A percentile compares a stretch with the other conserved stretches of the same genome.
Conservation (phyloP, 2,888 invertebrate genomes). For the Gerris lacustris region DNA sequence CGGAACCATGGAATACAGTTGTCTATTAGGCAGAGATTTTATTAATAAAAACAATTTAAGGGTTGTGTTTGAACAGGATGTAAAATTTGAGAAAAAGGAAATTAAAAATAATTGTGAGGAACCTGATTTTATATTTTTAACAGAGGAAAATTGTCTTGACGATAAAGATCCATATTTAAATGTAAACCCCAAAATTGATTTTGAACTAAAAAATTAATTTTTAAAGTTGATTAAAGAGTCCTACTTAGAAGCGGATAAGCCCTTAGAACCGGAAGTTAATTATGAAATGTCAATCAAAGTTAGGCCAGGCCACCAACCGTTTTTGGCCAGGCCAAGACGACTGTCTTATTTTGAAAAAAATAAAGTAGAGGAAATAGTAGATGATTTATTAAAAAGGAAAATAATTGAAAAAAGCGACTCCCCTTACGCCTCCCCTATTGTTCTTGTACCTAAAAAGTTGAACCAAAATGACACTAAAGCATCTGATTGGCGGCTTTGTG, state of each 20-base stretch:
- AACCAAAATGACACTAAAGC: too few species aligned
- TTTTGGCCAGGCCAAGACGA: not conserved
- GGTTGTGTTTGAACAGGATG: not conserved
- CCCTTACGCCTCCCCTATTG: not conserved
- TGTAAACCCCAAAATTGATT: not conserved
- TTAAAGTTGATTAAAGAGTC: not conserved
- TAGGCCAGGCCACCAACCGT: not conserved
- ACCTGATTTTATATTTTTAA: not conserved
- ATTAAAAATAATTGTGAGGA: not conserved
- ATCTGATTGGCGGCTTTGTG: too few species aligned
- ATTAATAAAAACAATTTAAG: not conserved
- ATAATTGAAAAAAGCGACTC: not conserved
- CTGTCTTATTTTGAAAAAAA: not conserved
- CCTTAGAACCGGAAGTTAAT: not conserved
- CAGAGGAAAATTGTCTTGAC: not conserved
- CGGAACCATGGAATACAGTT: not conserved
- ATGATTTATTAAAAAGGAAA: too few species aligned
- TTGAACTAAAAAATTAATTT: not conserved
- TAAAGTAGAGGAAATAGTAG: not conserved
- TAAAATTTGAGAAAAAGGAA: not conserved
- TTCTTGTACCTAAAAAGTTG: not conserved
- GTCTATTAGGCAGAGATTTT: not conserved
- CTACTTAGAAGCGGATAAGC: not conserved
- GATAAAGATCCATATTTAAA: not conserved
- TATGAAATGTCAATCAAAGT: not conserved